phyloP scores from a whole-genome alignment of 2,113 vertebrate species.

The Gopherus evgoodei region DNA sequence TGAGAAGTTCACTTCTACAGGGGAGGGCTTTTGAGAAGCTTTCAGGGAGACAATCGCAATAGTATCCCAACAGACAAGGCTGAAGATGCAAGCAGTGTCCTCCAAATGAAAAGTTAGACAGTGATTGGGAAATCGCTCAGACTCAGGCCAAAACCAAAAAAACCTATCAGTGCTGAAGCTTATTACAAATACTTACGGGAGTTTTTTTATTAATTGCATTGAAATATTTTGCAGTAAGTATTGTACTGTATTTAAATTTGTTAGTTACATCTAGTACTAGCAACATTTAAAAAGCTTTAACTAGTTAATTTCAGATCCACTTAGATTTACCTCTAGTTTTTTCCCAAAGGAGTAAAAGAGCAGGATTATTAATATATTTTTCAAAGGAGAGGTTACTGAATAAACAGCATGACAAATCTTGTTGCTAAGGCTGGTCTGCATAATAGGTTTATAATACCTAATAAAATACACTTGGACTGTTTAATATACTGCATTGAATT shows the following conservation, averaged over 20 bases:
- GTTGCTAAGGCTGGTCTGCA: not conserved
- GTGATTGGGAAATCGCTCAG: not conserved
- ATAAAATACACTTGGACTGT: not conserved
- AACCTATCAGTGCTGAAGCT: not conserved
- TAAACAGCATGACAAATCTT: not conserved
- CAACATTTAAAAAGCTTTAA: not conserved
- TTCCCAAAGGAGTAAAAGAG: not conserved
- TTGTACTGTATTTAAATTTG: not conserved
- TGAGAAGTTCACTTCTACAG: not conserved
- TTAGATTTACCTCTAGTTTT: not conserved
- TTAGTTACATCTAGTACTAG: not conserved
- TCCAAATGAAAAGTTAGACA: not conserved
- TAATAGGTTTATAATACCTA: not conserved
- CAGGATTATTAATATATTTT: not conserved
- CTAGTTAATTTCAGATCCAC: not conserved
- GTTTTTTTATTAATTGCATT: not conserved
- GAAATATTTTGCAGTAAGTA: not conserved
- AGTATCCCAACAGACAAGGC: not conserved
- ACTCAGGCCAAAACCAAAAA: not conserved
- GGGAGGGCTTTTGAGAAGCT: not conserved
- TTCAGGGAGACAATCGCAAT: too few species aligned
- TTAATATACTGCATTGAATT: not conserved
- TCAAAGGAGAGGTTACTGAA: not conserved
- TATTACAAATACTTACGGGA: not conserved
- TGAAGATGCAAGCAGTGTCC: not conserved